A percentile compares a stretch with the other conserved stretches of the same genome.
Evolutionary conservation across 2,797 vertebrate species (phyloP).

Genomic region (Rhincodon typus): DNA sequence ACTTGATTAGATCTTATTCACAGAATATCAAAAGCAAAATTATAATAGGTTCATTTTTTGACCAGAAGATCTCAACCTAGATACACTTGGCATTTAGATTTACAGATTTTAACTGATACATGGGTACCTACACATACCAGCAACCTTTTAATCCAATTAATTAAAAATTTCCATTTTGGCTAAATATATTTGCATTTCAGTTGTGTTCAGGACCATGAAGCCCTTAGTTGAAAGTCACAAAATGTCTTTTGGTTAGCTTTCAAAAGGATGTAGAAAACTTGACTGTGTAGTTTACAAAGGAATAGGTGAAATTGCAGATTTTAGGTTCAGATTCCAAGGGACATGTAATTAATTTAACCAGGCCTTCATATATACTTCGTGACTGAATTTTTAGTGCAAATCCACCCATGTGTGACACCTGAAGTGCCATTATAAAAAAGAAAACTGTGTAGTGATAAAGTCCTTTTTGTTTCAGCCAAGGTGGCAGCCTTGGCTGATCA

Average conservation of each 20-base stretch:
- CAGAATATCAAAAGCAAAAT: background rate
- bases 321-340: conserved; percentile 20
- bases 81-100: background rate
- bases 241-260: conserved; percentile 37
- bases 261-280: conserved; percentile 33
- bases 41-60: background rate
- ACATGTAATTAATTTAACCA: conserved; percentile 31
- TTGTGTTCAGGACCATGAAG: conserved; percentile 35
- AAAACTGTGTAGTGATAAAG: background rate
- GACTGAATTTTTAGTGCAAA: conserved; percentile 3
- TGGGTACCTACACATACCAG: background rate
- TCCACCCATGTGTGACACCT: background rate
- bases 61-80: background rate
- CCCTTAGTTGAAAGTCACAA: conserved; percentile 22
- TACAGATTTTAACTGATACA: background rate
- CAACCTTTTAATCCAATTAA: conserved; percentile 18
- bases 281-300: conserved; percentile 30
- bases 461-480: background rate
- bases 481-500: background rate
- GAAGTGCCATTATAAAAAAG: background rate
- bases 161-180: background rate
- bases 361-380: background rate
- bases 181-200: conserved; percentile 21
- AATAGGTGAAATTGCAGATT: conserved; percentile 29
- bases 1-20: background rate